Conservation (phyloP, 2,113 vertebrate species). For the Sakesphorus luctuosus region DNA sequence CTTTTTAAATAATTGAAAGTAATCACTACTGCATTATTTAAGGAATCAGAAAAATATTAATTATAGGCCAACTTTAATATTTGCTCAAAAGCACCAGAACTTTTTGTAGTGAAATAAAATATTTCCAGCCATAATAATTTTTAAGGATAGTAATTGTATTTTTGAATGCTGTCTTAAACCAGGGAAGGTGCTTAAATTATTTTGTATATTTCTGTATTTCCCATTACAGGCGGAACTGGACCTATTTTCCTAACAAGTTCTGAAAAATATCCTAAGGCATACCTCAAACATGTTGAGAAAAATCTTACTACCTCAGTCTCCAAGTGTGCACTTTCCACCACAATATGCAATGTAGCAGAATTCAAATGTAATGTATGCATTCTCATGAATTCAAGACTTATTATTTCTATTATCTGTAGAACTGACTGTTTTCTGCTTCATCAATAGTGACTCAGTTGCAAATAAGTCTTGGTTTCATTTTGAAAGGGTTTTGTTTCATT, state of each 20-base stretch:
- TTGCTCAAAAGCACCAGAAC: not conserved
- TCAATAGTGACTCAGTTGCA: conserved; percentile 56
- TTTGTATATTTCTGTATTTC: not conserved
- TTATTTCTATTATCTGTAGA: conserved; percentile 31
- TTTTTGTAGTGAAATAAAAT: not conserved
- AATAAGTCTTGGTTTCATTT: conserved; percentile 46
- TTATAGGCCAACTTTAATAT: not conserved
- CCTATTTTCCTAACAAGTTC: not conserved
- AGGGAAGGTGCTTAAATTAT: not conserved
- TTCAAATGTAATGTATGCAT: conserved; percentile 27
- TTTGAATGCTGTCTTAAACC: not conserved
- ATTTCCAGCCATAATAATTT: not conserved
- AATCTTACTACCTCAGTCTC: not conserved
- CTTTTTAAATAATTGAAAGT: not conserved
- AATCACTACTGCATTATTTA: not conserved
- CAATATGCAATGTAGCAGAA: not conserved
- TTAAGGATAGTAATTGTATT: not conserved
- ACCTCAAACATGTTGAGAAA: not conserved
- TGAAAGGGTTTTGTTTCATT: conserved; percentile 31
- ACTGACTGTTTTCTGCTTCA: conserved; percentile 49
- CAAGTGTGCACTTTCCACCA: not conserved
- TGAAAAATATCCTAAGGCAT: not conserved
- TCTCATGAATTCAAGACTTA: not conserved
- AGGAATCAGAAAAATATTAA: not conserved
- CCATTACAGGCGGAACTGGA: not conserved